Base-by-base conservation (phyloP, 2,113 vertebrate genomes). In the Toxostoma redivivum region DNA sequence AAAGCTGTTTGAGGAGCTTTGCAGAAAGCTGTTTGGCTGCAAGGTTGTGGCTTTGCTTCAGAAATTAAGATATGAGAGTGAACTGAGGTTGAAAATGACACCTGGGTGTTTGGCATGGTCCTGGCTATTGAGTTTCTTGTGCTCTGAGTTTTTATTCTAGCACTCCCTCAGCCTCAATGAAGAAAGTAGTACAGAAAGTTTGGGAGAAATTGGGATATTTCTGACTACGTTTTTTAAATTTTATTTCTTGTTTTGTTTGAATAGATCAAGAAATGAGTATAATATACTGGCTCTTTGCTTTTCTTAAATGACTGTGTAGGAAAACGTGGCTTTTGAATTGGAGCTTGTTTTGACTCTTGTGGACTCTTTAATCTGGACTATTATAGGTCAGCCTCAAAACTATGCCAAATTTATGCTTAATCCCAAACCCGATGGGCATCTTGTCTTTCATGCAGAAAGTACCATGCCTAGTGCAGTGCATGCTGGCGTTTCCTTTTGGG, bases 151-250 rank as follows among this genome's bases (percentile, higher is more conserved):
- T 30, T 48, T 61, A 6, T 28, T 65, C 19, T 62, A 14, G 9
- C 15, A 11, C 7, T 28, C 2, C 3, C 7, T 4, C 3, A 22
- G 25, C 28, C 4, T 3, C 7, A 5, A 35, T 65, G 42, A 88
- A 70, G 35, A 65, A 54, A 61, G 25, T 42, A 33, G n/a, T n/a
- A 19, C 28, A 38, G 18, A 64, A 38, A 38, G 14, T 54, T 47
- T 33, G 27, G 24, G n/a, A 60, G 18, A 79, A 47, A 56, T 12
- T 0, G 0, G 25, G 30, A 2, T 50, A 11, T 42, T 83, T 48
- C 60, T 25, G 4, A 15, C 8, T 13, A 18, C 0, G 0, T 58
- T 64, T 67, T 12, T 57, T 9, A 7, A 6, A 5, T 7, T 35
- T 15, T 22, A 1, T 72, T 67, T 11, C 6, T 81, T 44, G 7